Percentiles rank a stretch among this genome's conserved stretches.
These are phyloP conservation scores for Dascyllus trimaculatus DNA, from an alignment of 2,113 vertebrate genomes.

Conservation along the genomic window DNA sequence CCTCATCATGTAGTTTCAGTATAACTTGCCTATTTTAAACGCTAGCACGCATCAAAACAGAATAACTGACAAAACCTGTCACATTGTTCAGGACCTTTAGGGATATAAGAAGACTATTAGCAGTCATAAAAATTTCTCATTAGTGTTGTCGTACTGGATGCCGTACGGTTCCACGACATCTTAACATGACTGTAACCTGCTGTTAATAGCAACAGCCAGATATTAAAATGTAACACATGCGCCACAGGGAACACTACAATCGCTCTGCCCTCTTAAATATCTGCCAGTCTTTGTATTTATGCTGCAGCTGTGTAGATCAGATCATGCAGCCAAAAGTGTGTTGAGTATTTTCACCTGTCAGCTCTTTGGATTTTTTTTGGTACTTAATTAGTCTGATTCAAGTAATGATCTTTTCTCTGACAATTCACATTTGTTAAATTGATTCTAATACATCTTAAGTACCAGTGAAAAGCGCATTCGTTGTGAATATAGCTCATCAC, in stretches of 20 bases:
- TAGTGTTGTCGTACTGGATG: neutral
- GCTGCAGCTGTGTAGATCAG: conserved; percentile 21
- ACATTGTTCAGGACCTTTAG: no score
- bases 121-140: conserved; percentile 2
- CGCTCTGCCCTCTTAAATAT: conserved; percentile 21
- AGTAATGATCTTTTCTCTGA: conserved; percentile 45
- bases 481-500: conserved; percentile 39
- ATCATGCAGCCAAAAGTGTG: conserved; percentile 9
- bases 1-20: no score
- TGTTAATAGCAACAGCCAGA: conserved; percentile 7
- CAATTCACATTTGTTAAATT: conserved; percentile 42
- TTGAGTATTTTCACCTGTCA: conserved; percentile 32
- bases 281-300: conserved; percentile 14
- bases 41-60: no score
- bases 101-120: neutral
- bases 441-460: conserved; percentile 56
- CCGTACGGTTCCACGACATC: neutral
- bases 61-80: no score
- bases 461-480: conserved; percentile 24
- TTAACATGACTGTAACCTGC: conserved; percentile 13
- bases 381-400: conserved; percentile 44
- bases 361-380: conserved; percentile 16
- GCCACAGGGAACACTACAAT: neutral
- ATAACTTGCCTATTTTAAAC: no score
- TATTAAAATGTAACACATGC: conserved; percentile 15